phyloP scores from a whole-genome alignment of 2,797 vertebrate genomes.

The Anisognathus igniventris region DNA sequence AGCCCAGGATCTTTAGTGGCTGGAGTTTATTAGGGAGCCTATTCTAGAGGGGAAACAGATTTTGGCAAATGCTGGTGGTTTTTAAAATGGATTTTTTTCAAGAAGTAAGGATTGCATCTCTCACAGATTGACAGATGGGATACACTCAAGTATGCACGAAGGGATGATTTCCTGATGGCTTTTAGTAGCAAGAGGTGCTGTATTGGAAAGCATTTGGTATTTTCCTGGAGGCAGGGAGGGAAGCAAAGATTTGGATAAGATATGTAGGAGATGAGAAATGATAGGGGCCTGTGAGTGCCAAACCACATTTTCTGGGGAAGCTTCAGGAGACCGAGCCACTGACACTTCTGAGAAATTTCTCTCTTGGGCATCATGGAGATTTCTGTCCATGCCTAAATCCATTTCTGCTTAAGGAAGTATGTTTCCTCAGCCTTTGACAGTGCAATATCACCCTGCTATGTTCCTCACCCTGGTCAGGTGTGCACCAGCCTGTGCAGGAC shows the following conservation, averaged over 20 bases:
- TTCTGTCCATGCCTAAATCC: not conserved
- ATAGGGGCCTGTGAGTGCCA: not conserved
- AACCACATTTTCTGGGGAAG: not conserved
- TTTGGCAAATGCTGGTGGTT: not conserved
- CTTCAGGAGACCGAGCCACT: not conserved
- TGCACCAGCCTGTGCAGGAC: rapidly evolving
- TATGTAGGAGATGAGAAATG: not conserved
- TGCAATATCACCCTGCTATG: rapidly evolving
- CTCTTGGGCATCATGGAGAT: not conserved
- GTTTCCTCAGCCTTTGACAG: not conserved
- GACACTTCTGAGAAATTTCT: not conserved
- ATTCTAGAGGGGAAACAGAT: not conserved
- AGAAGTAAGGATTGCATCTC: not conserved
- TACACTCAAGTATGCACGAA: not conserved
- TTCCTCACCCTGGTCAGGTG: not conserved
- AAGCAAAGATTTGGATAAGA: not conserved
- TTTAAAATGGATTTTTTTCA: not conserved
- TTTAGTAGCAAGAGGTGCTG: not conserved
- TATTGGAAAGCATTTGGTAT: not conserved
- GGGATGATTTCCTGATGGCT: not conserved
- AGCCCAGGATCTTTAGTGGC: not conserved
- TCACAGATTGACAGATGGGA: not conserved
- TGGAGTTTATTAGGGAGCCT: conserved; percentile 22
- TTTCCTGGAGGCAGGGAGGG: not conserved
- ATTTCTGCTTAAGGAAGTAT: rapidly evolving